These are phyloP conservation scores for Mormyrops boulengeri DNA, from an alignment of 2,797 vertebrate genomes.

Conservation along the genomic window DNA sequence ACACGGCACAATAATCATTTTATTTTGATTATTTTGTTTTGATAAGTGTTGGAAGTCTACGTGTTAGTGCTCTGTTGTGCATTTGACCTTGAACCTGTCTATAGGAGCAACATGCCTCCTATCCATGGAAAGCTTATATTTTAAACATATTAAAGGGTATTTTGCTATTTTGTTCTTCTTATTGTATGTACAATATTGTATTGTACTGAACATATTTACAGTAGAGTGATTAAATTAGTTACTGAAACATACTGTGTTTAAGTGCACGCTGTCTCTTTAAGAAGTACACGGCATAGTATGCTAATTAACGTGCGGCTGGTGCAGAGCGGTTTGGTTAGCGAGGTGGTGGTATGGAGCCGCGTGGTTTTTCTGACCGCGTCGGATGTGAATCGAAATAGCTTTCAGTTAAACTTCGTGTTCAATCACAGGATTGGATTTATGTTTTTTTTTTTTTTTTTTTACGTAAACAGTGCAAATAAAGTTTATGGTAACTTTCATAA, in stretches of 20 bases:
- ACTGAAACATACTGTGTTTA: background rate
- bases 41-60: no score
- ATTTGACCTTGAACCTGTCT: background rate
- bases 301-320: background rate
- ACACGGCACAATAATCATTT: background rate
- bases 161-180: background rate
- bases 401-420: background rate
- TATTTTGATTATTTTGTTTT: background rate
- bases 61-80: background rate
- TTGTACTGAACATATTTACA: background rate
- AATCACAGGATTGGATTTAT: background rate
- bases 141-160: background rate
- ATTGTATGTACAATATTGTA: background rate
- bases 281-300: background rate
- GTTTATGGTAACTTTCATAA: background rate
- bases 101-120: background rate
- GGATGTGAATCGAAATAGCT: background rate
- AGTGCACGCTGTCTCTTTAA: background rate
- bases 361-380: background rate
- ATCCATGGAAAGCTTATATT: background rate
- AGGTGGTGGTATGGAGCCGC: background rate
- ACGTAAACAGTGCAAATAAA: background rate
- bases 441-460: background rate
- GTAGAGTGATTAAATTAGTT: background rate
- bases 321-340: background rate